Evolutionary conservation across 2,888 invertebrate genomes (phyloP), one percentile per base, ranked within the genome.

Genomic region (Endotricha flammealis): DNA sequence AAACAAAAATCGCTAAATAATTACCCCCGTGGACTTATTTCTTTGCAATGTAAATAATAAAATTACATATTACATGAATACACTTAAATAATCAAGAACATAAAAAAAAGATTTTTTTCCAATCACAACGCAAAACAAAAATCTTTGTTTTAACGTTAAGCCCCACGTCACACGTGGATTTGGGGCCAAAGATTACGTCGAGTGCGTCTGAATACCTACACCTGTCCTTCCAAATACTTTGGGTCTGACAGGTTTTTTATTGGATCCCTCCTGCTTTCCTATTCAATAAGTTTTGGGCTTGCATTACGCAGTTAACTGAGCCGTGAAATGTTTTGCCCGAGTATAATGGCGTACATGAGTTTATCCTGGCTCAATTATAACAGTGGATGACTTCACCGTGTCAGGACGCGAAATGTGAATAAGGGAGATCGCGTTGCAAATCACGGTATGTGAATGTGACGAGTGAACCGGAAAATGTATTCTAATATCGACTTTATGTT

Each of bases 241-340:
- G 80, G 67, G 65, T 68, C 69, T 80, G 82, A 82, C 82, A 81
- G 75, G 53, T 76, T 70, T 75, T 79, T 79, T 80, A 81, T 82
- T 80, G 77, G 79, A 76, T 74, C 64, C 72, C 68, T 64, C 72
- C 68, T 66, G 64, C 65, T 72, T 71, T 66, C 70, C 78, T 66
- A 76, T 79, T 80, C 73, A 77, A 77, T 76, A 79, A 81, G 71
- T 79, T 80, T 67, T 48, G 66, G 72, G 64, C 64, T 68, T 70
- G 60, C 67, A 73, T 79, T 77, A 77, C 71, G 53, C 60, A 57
- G 73, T 58, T 58, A 57, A 64, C 68, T 73, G 77, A 57, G 46
- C 71, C 73, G 76, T 74, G 72, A 74, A 78, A 80, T 80, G 64
- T 62, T 65, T 61, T 48, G 58, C 57, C 46, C 50, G 46, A 41